phyloP scores from a whole-genome alignment of 37 sponge, comb jelly and placozoan genomes.

The Sycon ciliatum region DNA sequence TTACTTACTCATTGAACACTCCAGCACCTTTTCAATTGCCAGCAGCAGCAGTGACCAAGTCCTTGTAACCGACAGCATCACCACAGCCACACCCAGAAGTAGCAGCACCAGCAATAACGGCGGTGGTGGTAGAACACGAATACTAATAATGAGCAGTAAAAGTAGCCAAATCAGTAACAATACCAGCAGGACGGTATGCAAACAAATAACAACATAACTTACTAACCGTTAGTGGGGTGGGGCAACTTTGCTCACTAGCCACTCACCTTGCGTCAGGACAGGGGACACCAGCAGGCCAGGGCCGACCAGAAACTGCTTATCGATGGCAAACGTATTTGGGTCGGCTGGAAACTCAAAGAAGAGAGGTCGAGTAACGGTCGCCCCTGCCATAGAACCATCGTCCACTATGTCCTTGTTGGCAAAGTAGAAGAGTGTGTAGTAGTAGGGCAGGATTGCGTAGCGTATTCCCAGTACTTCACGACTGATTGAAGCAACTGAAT shows the following conservation, averaged over 20 bases:
- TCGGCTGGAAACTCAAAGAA: slow-evolving; percentile 80
- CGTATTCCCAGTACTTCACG: slow-evolving; percentile 56
- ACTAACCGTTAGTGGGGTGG: background rate
- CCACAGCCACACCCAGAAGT: too few relatives aligned
- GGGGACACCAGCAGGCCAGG: slow-evolving; percentile 58
- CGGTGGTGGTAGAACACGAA: too few relatives aligned
- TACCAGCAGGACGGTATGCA: too few relatives aligned
- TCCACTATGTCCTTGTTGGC: slow-evolving; percentile 11
- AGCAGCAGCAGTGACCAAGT: too few relatives aligned
- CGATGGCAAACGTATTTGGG: slow-evolving; percentile 43
- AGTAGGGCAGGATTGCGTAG: slow-evolving; percentile 75
- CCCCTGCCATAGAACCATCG: slow-evolving; percentile 22
- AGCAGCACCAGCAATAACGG: too few relatives aligned
- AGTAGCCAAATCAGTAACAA: too few relatives aligned
- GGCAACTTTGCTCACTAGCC: background rate
- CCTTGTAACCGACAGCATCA: too few relatives aligned
- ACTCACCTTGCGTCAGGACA: slow-evolving; percentile 47
- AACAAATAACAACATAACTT: too few relatives aligned
- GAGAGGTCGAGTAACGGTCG: slow-evolving; percentile 63
- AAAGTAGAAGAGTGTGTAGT: slow-evolving; percentile 69
- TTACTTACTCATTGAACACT: too few relatives aligned
- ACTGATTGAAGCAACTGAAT: slow-evolving; percentile 55
- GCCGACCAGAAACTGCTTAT: slow-evolving; percentile 77
- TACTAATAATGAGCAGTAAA: too few relatives aligned
- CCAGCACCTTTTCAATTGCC: too few relatives aligned